Conservation (phyloP, 2,888 invertebrate species). For the Heliconius sara region DNA sequence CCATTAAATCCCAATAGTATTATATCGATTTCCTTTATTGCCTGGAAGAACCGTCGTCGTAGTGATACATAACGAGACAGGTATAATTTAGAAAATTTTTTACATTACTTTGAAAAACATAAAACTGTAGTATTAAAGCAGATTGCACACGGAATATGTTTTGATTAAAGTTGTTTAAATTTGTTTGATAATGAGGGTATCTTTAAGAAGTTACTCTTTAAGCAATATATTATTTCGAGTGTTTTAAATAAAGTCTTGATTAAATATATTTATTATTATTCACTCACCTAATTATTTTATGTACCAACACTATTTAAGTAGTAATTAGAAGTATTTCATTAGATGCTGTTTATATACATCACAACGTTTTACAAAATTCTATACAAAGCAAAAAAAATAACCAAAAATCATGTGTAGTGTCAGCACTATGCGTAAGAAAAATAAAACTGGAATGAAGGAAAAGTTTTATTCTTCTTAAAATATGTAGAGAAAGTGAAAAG, state of each 20-base stretch:
- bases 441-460: constrained; percentile 74
- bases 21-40: constrained; percentile 62
- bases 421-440: constrained; percentile 56
- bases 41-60: constrained; percentile 60
- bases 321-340: background rate
- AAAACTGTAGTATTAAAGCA: constrained; percentile 5
- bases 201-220: background rate
- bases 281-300: too few species aligned
- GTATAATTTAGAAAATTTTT: constrained; percentile 64
- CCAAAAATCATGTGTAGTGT: constrained; percentile 22
- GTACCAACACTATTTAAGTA: background rate
- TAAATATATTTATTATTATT: too few species aligned
- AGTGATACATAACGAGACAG: constrained; percentile 68
- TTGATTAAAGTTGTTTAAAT: background rate
- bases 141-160: background rate
- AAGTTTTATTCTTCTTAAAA: constrained; percentile 84
- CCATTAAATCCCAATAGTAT: constrained; percentile 59
- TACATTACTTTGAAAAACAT: constrained; percentile 53
- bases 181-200: background rate
- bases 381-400: background rate
- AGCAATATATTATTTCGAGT: background rate
- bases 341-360: background rate
- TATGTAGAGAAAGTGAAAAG: constrained; percentile 85
- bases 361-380: background rate
- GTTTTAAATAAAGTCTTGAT: too few species aligned